Evolutionary conservation across 92 coral and sea anemone genomes (phyloP), one percentile per base, ranked within the genome.

Genomic region (Scolanthus callimorphus): DNA sequence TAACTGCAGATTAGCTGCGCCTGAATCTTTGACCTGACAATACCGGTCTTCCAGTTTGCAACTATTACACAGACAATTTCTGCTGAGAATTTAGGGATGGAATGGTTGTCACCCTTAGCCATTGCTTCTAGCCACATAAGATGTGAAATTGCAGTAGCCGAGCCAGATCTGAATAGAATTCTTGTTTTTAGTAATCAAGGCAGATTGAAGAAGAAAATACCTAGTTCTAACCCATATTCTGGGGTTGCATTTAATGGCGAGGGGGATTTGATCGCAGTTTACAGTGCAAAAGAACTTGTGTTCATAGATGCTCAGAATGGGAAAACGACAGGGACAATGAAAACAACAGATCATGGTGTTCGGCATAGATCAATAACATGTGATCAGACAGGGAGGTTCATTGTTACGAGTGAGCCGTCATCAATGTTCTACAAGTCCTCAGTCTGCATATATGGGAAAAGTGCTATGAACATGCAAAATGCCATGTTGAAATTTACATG

Each of bases 11-110:
- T 2, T 48, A 45, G 52, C 75, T 27, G 31, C 65, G n/a, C 49
- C 58, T 13, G 59, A 60, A 27, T 58, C 65, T 24, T 68, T 20
- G 75, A 68, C 37, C 43, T 78, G 3, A 55, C 85, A 3, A 39
- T 78, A 19, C 85, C 75, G 27, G 75, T 70, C 21, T 78, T 78
- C 55, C 80, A 80, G 55, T 47, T 73, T 10, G 81, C 86, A 4
- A 63, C 47, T 27, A 57, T 80, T 0, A 47, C 57, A 17, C 54
- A 66, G 11, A 73, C 86, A n/a, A 39, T 80, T 39, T 51, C 43
- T 17, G 86, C 76, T 3, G 39, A 62, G n/a, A 59, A 65, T 20
- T 2, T 80, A 2, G 86, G 86, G 1, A 13, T 80, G 19, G 81
- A 73, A 38, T 57, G 71, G 9, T 59, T 80, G 19, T 80, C 86